Evolutionary conservation across 2,797 vertebrate genomes (phyloP).

Genomic region (Tadarida brasiliensis): DNA sequence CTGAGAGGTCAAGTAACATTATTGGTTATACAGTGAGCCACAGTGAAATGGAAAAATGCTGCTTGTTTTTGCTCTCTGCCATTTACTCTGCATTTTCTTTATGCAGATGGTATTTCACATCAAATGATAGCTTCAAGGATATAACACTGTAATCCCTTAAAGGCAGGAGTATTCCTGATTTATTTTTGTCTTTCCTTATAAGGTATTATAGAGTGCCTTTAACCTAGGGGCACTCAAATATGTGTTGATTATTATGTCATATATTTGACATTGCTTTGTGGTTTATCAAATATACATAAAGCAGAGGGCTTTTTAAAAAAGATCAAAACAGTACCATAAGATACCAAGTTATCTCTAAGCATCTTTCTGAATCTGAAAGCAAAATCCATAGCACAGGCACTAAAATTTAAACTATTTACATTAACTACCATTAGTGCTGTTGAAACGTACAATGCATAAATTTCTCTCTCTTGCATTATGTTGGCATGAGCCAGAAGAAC

Average conservation of each 20-base stretch:
- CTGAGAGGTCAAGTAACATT: neutral
- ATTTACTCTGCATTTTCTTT: neutral
- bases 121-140: slow-evolving; percentile 23
- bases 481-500: neutral
- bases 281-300: neutral
- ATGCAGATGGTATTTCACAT: slow-evolving; percentile 36
- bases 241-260: neutral
- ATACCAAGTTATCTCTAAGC: neutral
- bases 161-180: neutral
- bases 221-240: neutral
- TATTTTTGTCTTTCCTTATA: neutral
- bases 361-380: neutral
- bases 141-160: neutral
- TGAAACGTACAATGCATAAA: neutral
- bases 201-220: neutral
- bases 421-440: neutral
- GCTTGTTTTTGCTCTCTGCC: neutral
- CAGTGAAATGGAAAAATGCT: neutral
- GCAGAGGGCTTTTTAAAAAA: neutral
- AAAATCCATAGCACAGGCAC: neutral
- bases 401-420: neutral
- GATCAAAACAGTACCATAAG: neutral
- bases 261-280: neutral
- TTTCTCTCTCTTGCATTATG: neutral
- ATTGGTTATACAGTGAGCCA: neutral